These are phyloP conservation scores for Leucoptera coffeella DNA, from an alignment of 2,888 invertebrate genomes.

Conservation along the genomic window DNA sequence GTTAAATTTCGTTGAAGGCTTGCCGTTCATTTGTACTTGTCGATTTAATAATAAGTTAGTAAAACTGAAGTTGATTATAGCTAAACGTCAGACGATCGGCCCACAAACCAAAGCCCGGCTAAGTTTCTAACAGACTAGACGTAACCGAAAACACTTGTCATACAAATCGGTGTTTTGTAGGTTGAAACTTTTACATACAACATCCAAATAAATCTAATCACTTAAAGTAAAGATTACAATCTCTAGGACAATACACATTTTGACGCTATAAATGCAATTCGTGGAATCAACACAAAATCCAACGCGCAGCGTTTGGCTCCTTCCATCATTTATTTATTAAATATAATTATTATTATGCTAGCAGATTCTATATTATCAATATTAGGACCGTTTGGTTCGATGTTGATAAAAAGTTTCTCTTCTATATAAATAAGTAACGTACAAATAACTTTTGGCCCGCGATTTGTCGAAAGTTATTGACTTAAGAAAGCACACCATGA, in stretches of 20 bases:
- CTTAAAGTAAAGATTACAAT: constrained; percentile 47
- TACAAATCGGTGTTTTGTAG: constrained; percentile 25
- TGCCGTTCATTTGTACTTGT: constrained; percentile 45
- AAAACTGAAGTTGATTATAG: constrained; percentile 12
- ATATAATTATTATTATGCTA: too few species aligned
- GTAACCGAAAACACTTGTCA: constrained; percentile 34
- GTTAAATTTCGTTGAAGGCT: constrained; percentile 25
- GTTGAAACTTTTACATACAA: too few species aligned
- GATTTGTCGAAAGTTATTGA: too few species aligned
- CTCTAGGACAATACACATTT: constrained; percentile 48
- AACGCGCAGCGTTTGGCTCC: constrained; percentile 12
- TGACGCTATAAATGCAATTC: constrained; percentile 51
- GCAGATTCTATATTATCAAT: too few species aligned
- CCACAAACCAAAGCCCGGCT: constrained; percentile 14
- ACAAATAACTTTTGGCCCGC: too few species aligned
- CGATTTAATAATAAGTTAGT: constrained; percentile 10
- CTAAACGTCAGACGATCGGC: constrained; percentile 10
- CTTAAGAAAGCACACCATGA: too few species aligned
- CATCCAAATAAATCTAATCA: too few species aligned
- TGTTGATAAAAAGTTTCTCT: too few species aligned
- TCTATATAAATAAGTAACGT: too few species aligned
- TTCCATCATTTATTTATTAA: too few species aligned
- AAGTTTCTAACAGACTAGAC: constrained; percentile 37
- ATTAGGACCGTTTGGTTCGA: too few species aligned
- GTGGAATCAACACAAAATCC: constrained; percentile 45